phyloP scores from a whole-genome alignment of 2,888 invertebrate genomes.

The Chymomyza procnemis region DNA sequence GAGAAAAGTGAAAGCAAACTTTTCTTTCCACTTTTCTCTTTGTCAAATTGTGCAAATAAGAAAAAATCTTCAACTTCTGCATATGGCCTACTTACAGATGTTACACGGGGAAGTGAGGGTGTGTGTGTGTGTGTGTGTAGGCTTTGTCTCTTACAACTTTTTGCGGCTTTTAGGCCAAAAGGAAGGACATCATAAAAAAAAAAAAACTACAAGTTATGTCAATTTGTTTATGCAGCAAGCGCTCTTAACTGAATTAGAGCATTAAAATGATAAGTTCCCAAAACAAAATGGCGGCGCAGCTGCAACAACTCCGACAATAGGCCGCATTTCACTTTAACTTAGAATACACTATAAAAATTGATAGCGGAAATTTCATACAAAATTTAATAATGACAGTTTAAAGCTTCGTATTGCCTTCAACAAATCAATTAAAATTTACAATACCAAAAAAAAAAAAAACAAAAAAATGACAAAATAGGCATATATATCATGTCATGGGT shows the following conservation, averaged over 20 bases:
- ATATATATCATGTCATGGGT: not conserved
- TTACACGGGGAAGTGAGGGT: not conserved
- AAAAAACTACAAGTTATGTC: constrained; percentile 38
- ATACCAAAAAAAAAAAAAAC: not conserved
- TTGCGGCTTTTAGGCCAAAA: not conserved
- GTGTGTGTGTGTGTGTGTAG: not conserved
- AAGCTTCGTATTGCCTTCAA: not conserved
- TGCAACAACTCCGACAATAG: not conserved
- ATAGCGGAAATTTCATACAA: no score
- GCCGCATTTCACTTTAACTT: not conserved
- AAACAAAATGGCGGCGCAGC: not conserved
- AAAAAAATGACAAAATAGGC: no score
- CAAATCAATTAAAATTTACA: not conserved
- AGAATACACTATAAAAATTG: no score
- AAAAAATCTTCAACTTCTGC: not conserved
- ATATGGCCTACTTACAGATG: not conserved
- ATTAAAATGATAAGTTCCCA: constrained; percentile 56
- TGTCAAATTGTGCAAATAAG: constrained; percentile 2
- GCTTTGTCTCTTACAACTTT: not conserved
- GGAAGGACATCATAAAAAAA: not conserved
- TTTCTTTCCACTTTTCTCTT: not conserved
- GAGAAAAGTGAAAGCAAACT: no score
- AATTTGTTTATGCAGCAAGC: constrained; percentile 66
- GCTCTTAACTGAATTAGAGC: constrained; percentile 61
- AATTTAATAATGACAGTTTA: no score